Percentiles rank a stretch among this genome's conserved stretches.
phyloP scores from a whole-genome alignment of 2,113 vertebrate genomes.

The Collichthys lucidus region DNA sequence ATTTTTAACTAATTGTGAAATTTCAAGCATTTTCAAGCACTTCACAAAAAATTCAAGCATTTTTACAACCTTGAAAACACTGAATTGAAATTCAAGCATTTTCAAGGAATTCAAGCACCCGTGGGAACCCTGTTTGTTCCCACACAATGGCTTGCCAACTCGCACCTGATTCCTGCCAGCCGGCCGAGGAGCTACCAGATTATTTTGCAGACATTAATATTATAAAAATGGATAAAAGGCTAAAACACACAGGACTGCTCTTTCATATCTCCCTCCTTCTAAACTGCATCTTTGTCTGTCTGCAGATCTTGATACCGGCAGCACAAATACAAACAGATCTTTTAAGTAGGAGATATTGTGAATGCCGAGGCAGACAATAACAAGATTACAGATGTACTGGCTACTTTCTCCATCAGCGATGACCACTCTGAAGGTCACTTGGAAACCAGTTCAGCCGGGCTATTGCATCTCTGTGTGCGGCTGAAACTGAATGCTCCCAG shows the following conservation, averaged over 20 bases:
- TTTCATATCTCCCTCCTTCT: constrained; percentile 1
- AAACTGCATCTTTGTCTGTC: background rate
- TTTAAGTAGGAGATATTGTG: background rate
- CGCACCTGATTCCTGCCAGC: constrained; percentile 42
- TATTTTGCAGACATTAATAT: constrained; percentile 20
- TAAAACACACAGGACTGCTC: background rate
- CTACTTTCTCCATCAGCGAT: background rate
- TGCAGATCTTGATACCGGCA: background rate
- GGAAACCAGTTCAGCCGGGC: constrained; percentile 21
- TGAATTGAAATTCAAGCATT: too few species aligned
- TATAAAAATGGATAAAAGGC: constrained; percentile 27
- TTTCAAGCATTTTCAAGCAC: too few species aligned
- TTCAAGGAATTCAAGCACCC: too few species aligned
- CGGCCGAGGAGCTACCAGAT: constrained; percentile 11
- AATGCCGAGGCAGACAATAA: background rate
- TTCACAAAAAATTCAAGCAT: too few species aligned
- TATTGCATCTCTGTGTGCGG: background rate
- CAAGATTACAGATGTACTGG: background rate
- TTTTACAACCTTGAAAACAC: too few species aligned
- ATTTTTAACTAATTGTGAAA: too few species aligned
- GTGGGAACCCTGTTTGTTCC: too few species aligned
- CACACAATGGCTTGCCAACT: constrained; percentile 38
- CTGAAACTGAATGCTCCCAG: constrained; percentile 52
- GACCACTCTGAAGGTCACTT: constrained; percentile 26
- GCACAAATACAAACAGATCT: background rate